phyloP scores from a whole-genome alignment of 1,140 invertebrate species.

The Diachasmimorpha longicaudata region DNA sequence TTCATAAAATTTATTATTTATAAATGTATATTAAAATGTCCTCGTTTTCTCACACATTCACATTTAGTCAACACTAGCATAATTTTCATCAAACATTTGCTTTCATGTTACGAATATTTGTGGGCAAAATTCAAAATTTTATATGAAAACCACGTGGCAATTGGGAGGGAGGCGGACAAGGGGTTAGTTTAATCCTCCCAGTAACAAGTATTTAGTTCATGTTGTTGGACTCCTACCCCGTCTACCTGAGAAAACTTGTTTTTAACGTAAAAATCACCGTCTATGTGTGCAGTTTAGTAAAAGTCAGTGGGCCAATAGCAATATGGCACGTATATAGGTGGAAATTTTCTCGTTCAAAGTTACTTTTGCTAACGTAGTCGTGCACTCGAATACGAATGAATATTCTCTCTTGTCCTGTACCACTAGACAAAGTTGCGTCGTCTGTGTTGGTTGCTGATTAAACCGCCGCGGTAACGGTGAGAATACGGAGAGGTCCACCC shows the following conservation, averaged over 20 bases:
- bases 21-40: too few relatives aligned
- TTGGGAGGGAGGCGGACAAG: too few relatives aligned
- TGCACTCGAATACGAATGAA: conserved; percentile 18
- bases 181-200: conserved; percentile 5
- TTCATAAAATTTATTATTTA: too few relatives aligned
- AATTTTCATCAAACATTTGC: too few relatives aligned
- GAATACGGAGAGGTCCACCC: conserved; percentile 11
- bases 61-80: too few relatives aligned
- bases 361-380: conserved; percentile 1
- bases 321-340: background rate
- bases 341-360: conserved; percentile 1
- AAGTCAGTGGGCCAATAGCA: conserved; percentile 17
- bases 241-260: background rate
- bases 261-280: conserved; percentile 19
- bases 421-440: conserved; percentile 20
- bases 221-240: background rate
- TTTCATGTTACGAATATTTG: background rate
- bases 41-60: too few relatives aligned
- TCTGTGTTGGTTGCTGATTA: conserved; percentile 29
- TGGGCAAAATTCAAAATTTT: background rate
- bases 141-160: background rate
- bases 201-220: background rate
- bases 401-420: conserved; percentile 5
- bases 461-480: conserved; percentile 13
- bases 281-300: conserved; percentile 4